phyloP scores from a whole-genome alignment of 2,113 vertebrate species.

The Toxostoma redivivum region DNA sequence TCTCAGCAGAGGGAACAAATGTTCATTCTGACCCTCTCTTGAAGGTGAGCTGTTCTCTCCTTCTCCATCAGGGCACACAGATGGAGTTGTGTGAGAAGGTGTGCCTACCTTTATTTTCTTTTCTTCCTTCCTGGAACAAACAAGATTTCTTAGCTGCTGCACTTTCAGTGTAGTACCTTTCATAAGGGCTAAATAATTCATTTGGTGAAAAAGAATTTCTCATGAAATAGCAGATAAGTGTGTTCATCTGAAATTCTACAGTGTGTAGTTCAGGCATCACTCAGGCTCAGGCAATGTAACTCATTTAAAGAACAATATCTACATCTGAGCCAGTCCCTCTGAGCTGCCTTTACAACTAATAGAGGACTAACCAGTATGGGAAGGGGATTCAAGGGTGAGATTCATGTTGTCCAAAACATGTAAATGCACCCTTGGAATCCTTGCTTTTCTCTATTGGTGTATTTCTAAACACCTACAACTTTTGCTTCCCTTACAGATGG shows the following conservation, averaged over 20 bases:
- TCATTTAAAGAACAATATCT: not conserved
- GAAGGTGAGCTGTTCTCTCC: not conserved
- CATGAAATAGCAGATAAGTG: not conserved
- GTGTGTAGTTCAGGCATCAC: not conserved
- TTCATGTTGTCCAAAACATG: not conserved
- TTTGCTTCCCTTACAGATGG: not conserved
- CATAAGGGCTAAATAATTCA: slow-evolving; percentile 5
- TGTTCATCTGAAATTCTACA: not conserved
- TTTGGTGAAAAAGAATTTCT: not conserved
- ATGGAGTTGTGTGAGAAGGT: not conserved
- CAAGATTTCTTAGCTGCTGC: not conserved
- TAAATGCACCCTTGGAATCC: not conserved
- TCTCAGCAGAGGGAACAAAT: slow-evolving; percentile 8
- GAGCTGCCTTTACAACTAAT: not conserved
- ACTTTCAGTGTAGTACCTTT: not conserved
- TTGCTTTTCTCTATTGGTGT: not conserved
- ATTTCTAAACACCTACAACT: not conserved
- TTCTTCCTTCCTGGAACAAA: not conserved
- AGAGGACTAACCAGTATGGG: not conserved
- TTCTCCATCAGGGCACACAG: not conserved
- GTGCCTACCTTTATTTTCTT: not conserved
- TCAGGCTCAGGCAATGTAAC: not conserved
- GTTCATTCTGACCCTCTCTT: not conserved
- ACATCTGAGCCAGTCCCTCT: not conserved
- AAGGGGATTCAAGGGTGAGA: not conserved